phyloP scores from a whole-genome alignment of 2,113 vertebrate genomes.

The Rhineura floridana region DNA sequence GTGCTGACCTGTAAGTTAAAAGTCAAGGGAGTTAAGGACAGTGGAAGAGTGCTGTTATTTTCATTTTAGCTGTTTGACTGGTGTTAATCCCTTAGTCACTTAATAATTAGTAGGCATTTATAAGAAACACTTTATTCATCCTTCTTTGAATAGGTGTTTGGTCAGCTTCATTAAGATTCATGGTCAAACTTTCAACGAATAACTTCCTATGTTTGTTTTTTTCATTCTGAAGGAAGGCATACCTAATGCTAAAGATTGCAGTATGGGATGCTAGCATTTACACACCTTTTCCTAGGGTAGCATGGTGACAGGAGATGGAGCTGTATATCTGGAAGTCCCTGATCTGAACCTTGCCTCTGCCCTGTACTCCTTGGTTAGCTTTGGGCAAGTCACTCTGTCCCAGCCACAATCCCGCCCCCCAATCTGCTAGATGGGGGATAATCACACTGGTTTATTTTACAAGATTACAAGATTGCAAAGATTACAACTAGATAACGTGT shows the following conservation, averaged over 20 bases:
- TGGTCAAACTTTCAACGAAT: background rate
- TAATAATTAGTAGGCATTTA: constrained; percentile 59
- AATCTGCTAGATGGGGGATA: background rate
- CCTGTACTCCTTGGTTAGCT: background rate
- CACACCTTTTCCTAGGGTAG: background rate
- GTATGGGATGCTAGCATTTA: background rate
- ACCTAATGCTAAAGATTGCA: background rate
- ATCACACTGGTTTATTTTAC: no score
- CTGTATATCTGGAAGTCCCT: background rate
- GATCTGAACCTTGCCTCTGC: background rate
- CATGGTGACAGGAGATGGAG: background rate
- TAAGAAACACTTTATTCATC: constrained; percentile 46
- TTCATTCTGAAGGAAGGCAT: background rate
- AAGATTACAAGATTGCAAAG: background rate
- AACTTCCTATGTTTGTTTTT: constrained; percentile 1
- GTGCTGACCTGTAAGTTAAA: constrained; percentile 28
- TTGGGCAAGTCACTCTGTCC: background rate
- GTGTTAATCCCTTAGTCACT: constrained; percentile 57
- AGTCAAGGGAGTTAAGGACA: background rate
- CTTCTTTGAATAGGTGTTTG: constrained; percentile 37
- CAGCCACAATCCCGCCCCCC: background rate
- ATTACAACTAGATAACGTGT: background rate
- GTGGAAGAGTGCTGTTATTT: constrained; percentile 15
- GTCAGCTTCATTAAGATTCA: background rate
- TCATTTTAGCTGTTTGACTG: constrained; percentile 33